Base-by-base conservation (phyloP, 1,140 invertebrate genomes). In the Caenorhabditis latens region DNA sequence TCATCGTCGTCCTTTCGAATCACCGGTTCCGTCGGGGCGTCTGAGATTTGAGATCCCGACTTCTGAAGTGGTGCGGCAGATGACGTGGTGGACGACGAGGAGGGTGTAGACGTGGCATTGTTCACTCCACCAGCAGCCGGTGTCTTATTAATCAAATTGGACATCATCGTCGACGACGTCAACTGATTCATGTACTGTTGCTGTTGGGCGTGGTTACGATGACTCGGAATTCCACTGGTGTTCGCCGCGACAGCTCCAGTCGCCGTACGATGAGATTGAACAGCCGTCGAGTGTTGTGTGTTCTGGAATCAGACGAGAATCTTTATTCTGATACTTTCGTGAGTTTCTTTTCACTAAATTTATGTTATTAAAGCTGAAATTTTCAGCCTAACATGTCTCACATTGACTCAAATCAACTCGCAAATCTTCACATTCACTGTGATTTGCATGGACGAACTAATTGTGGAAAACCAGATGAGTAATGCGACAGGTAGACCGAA, bases 1-100 rank as follows among this genome's bases (percentile, higher is more conserved):
- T 92, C 90, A 55, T 92, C 90, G 5, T 92, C 91, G 50, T 92
- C 91, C 58, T 92, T 92, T 71, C 91, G 92, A 48, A 92, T 92
- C 13, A 91, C 90, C 7, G 91, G 91, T 63, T 92, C 92, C 7
- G 86, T 89, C 14, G 91, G 91, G 4, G 92, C 90, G 61, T 92
- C 91, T 3, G 91, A 92, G 16, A 92, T 91, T 75, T 83, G 79
- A 19, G 90, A 91, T 24, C 90, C 89, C 24, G 90, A 89, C 57
- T 92, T 92, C 88, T 92, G 83, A 46, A 92, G 32, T 16, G 43
- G 87, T 40, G 61, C n/a, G n/a, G n/a, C 71, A 53, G 71, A 21
- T 21, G 87, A 83, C 55, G 88, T 89, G 9, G 90, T 87, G 16
- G 90, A 90, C 9, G 90, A 46, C 65, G 91, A 90, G 3, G 90